These are phyloP conservation scores for Arctopsyche grandis DNA, from an alignment of 1,140 invertebrate species.

Conservation along the genomic window DNA sequence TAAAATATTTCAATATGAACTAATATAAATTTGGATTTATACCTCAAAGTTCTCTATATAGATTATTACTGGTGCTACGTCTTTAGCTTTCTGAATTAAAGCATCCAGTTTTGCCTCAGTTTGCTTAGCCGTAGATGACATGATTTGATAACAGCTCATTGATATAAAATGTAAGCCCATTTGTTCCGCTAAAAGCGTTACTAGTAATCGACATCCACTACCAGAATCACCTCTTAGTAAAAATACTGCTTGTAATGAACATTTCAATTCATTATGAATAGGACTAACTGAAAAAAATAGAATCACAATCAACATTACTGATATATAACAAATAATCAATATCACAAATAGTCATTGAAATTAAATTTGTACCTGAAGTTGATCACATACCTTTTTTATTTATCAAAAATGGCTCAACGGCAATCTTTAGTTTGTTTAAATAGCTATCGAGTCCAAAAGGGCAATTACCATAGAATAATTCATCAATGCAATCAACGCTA, in stretches of 20 bases:
- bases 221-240: constrained; percentile 61
- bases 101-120: constrained; percentile 64
- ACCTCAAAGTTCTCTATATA: constrained; percentile 65
- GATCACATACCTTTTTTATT: constrained; percentile 59
- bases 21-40: constrained; percentile 11
- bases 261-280: constrained; percentile 58
- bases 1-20: constrained; percentile 20
- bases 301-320: too few relatives aligned
- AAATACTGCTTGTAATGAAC: constrained; percentile 61
- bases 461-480: constrained; percentile 55
- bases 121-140: constrained; percentile 64
- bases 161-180: constrained; percentile 60
- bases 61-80: constrained; percentile 60
- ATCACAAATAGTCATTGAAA: constrained; percentile 30
- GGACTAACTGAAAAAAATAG: constrained; percentile 60
- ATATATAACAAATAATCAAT: constrained; percentile 14
- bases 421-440: constrained; percentile 62
- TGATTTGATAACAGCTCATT: constrained; percentile 61
- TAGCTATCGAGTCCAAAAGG: constrained; percentile 60
- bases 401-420: constrained; percentile 61
- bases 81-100: constrained; percentile 63
- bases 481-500: constrained; percentile 47
- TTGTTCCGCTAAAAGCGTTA: constrained; percentile 61
- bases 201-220: constrained; percentile 59
- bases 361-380: not conserved